phyloP scores from a whole-genome alignment of 1,140 invertebrate species.

The Drosophila ficusphila region DNA sequence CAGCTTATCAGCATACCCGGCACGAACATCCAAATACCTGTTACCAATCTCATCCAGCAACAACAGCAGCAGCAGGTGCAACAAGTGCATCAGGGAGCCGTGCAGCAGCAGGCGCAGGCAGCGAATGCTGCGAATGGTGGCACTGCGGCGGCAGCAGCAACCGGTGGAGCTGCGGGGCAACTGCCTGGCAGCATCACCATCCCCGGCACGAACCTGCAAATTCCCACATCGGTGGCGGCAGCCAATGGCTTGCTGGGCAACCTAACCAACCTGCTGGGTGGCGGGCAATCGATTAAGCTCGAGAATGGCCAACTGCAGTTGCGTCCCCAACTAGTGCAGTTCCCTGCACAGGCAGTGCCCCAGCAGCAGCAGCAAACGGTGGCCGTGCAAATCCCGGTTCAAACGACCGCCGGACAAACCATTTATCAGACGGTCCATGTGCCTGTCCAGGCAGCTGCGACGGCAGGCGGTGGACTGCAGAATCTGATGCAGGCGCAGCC shows the following conservation, averaged over 20 bases:
- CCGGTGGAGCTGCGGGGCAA: not conserved
- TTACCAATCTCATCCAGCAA: slow-evolving; percentile 73
- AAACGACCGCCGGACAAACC: slow-evolving; percentile 94
- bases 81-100: slow-evolving; percentile 17
- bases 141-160: not conserved
- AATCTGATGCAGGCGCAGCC: slow-evolving; percentile 83
- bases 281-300: slow-evolving; percentile 57
- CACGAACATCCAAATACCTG: slow-evolving; percentile 86
- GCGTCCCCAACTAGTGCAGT: slow-evolving; percentile 89
- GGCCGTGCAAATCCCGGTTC: slow-evolving; percentile 96
- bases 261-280: slow-evolving; percentile 49
- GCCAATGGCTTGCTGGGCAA: slow-evolving; percentile 78
- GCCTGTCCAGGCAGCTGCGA: slow-evolving; percentile 91
- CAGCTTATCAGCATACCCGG: slow-evolving; percentile 86
- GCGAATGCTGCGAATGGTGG: slow-evolving; percentile 10
- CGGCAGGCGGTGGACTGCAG: slow-evolving; percentile 85
- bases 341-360: slow-evolving; percentile 85
- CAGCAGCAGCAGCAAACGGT: slow-evolving; percentile 93
- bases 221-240: slow-evolving; percentile 84
- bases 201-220: slow-evolving; percentile 87
- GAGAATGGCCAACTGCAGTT: slow-evolving; percentile 87
- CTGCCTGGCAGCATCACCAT: slow-evolving; percentile 84
- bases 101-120: slow-evolving; percentile 40
- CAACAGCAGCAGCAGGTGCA: slow-evolving; percentile 56
- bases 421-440: slow-evolving; percentile 97